Base-by-base conservation (phyloP, 2,888 invertebrate genomes). In the Bembecia ichneumoniformis region DNA sequence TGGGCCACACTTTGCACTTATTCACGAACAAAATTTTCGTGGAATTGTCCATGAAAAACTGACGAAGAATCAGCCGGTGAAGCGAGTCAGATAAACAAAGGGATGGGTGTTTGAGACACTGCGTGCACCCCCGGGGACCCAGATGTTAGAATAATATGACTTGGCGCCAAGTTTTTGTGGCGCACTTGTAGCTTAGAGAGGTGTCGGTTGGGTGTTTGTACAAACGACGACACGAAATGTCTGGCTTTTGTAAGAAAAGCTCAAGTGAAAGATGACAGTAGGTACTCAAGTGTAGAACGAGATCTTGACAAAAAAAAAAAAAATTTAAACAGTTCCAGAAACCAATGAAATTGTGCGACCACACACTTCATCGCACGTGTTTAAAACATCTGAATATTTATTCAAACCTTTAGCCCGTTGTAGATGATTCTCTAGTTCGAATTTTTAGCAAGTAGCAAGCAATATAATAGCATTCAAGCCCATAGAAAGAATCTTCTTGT, bases 121-220 rank as follows among this genome's bases (percentile, higher is more conserved):
- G 58, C 59, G 64, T 55, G 61, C 59, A 58, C 74, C 58, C 20
- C 35, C 68, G 56, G 69, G 74, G 76, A 75, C 71, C 64, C 62
- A 60, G 51, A 53, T 59, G 4, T 44, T 15, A 44, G 44, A 15
- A 11, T 15, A 63, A 62, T 58, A 75, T 71, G 77, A 77, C 69
- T 59, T 58, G 86, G 86, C 86, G 86, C 86, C 86, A 82, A 77
- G 66, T 86, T 55, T 87, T 78, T 72, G 59, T 58, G 28, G 28
- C 9, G 5, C 58, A 65, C 68, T 67, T 62, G 61, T 62, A 57
- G 56, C 60, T 60, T 51, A 55, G 64, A 62, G 68, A 81, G 78
- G 84, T 82, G 86, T 79, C 63, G 74, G 71, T 40, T 13, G 28
- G 28, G 28, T 28, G 28, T 28, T 28, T 28, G 7, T 63, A 77